Percentiles rank a stretch among this genome's conserved stretches.
Conservation (phyloP, 2,113 vertebrate genomes). For the Gymnarchus niloticus region DNA sequence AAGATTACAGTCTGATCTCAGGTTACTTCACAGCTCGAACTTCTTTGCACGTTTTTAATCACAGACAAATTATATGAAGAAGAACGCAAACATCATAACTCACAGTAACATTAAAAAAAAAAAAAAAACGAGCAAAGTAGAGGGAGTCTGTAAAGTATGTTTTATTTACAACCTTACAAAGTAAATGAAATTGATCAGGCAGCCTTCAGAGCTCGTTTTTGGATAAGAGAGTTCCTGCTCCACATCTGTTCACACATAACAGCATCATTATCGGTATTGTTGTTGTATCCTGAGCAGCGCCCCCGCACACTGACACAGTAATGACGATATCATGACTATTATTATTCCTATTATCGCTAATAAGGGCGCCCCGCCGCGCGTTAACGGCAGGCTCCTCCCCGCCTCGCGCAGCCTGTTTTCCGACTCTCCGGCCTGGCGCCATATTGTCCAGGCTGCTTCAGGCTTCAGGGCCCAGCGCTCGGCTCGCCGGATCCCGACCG, state of each 20-base stretch:
- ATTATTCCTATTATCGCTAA: too few relatives aligned
- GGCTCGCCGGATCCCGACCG: too few relatives aligned
- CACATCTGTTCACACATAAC: too few relatives aligned
- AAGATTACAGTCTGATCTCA: too few relatives aligned
- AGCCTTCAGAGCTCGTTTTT: not conserved
- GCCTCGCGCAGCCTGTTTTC: conserved; percentile 3
- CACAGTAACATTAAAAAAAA: not conserved
- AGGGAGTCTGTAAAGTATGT: too few relatives aligned
- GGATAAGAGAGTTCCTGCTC: not conserved
- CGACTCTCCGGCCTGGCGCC: not conserved
- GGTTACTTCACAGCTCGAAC: too few relatives aligned
- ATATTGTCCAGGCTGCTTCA: not conserved
- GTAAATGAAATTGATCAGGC: not conserved
- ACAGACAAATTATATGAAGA: too few relatives aligned
- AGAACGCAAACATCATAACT: not conserved
- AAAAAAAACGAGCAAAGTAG: not conserved
- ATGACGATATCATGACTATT: too few relatives aligned
- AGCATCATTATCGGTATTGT: too few relatives aligned
- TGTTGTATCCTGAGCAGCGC: not conserved
- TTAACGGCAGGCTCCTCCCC: not conserved
- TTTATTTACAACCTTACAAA: not conserved
- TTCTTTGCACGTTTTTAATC: too few relatives aligned
- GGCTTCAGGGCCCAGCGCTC: too few relatives aligned
- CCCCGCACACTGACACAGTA: not conserved
- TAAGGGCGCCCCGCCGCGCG: not conserved